These are phyloP conservation scores for Agrotis ipsilon DNA, from an alignment of 2,888 invertebrate species.

Conservation along the genomic window DNA sequence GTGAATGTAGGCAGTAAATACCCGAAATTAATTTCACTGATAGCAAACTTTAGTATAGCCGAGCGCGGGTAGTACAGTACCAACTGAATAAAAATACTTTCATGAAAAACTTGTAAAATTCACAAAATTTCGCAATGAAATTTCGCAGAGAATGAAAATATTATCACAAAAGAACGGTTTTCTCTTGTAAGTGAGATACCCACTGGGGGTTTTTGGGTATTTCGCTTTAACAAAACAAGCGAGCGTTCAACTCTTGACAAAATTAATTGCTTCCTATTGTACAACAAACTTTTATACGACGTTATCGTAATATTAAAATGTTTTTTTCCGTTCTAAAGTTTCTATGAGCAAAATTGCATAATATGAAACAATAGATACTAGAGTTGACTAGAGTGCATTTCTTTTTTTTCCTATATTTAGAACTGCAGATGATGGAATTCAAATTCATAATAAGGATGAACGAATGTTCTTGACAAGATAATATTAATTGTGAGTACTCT, in stretches of 20 bases:
- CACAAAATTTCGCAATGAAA: conserved; percentile 1
- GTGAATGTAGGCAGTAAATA: too few relatives aligned
- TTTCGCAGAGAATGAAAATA: conserved; percentile 21
- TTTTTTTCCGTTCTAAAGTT: conserved; percentile 30
- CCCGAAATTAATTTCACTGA: too few relatives aligned
- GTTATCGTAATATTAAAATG: conserved; percentile 49
- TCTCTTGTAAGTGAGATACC: conserved; percentile 20
- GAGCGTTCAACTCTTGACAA: conserved; percentile 55
- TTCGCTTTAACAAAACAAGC: conserved; percentile 50
- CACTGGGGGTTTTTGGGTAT: conserved; percentile 26
- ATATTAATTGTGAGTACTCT: background rate
- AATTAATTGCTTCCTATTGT: conserved; percentile 65
- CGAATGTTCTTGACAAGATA: conserved; percentile 4
- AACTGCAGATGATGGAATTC: conserved; percentile 18
- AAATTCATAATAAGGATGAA: conserved; percentile 16
- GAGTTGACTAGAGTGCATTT: too few relatives aligned
- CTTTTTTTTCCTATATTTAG: background rate
- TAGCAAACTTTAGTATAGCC: too few relatives aligned
- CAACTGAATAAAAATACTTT: conserved; percentile 2
- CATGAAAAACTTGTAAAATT: conserved; percentile 3
- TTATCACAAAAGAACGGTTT: conserved; percentile 35
- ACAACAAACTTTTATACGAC: conserved; percentile 45
- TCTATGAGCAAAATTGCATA: conserved; percentile 1
- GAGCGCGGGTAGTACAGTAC: too few relatives aligned
- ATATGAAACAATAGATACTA: background rate